These are phyloP conservation scores for Chiloscyllium plagiosum DNA, from an alignment of 2,113 vertebrate species.

Conservation along the genomic window DNA sequence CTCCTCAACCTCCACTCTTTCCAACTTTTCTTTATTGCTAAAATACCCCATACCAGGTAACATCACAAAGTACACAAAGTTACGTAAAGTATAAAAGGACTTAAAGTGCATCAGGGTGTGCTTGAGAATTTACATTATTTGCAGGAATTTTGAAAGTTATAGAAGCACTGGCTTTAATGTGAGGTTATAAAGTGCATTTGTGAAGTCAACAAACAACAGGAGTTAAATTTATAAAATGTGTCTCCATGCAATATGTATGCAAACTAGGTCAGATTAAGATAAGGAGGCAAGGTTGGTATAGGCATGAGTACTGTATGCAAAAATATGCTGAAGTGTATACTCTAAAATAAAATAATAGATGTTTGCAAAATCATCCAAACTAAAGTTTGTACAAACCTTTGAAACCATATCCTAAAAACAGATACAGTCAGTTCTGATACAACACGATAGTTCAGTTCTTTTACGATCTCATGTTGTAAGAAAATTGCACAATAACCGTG, in stretches of 20 bases:
- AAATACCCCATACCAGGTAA: too few relatives aligned
- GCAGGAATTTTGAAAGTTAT: background rate
- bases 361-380: background rate
- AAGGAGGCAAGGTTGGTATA: background rate
- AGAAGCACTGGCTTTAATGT: background rate
- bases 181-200: background rate
- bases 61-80: too few relatives aligned
- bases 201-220: background rate
- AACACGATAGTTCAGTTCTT: too few relatives aligned
- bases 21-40: too few relatives aligned
- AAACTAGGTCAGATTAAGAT: background rate
- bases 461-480: too few relatives aligned
- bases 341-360: background rate
- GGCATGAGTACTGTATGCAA: background rate
- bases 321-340: background rate
- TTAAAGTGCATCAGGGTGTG: background rate
- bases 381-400: background rate
- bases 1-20: too few relatives aligned
- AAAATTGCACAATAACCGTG: too few relatives aligned
- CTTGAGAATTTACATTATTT: background rate
- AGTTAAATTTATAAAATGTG: background rate
- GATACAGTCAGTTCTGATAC: too few relatives aligned
- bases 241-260: background rate
- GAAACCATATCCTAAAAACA: too few relatives aligned
- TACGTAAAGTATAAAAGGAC: background rate